Base-by-base conservation (phyloP, 2,888 invertebrate species). In the Lithophane ornitopus region DNA sequence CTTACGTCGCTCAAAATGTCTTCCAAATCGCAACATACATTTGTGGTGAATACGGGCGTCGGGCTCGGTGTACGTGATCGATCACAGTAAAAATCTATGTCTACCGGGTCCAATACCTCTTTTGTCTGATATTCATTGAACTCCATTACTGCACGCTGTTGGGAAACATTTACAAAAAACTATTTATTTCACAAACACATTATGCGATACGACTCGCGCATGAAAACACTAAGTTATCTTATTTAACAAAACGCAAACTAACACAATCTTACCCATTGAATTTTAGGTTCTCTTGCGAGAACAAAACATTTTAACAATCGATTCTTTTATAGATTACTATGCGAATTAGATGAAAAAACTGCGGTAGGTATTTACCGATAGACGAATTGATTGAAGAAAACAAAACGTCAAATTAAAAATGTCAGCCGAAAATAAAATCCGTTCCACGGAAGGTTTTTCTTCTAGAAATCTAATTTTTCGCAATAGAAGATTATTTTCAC, bases 1-100 rank as follows among this genome's bases (percentile, higher is more conserved):
- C 96, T 93, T 92, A 96, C 96, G 94, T 96, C 96, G 94, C 93
- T 95, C 93, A 96, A 95, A 90, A 96, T 95, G 95, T 96, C 96
- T 90, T 96, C 96, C 92, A 96, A 92, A 90, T 96, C 96, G 87
- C 94, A 94, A 91, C 92, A 93, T 84, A 93, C 93, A 94, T 94
- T 95, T 81, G 95, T 94, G 67, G 92, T 89, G 84, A 96, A 91
- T 77, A 96, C 94, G 71, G 96, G 96, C 74, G 93, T 87, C 80
- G 95, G 95, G 87, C 95, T 95, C 70, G 93, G 93, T 19, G 94
- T 93, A 75, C 92, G 92, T 85, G 94, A 93, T 89, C 92, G 93
- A 91, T 93, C 93, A 81, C 93, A 89, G 88, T 90, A 94, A 91
- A 90, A 94, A 86, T 94, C 94, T 89, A 94, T 91, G 88, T 94